Conservation (phyloP, 2,888 invertebrate species). For the Cinara cedri region DNA sequence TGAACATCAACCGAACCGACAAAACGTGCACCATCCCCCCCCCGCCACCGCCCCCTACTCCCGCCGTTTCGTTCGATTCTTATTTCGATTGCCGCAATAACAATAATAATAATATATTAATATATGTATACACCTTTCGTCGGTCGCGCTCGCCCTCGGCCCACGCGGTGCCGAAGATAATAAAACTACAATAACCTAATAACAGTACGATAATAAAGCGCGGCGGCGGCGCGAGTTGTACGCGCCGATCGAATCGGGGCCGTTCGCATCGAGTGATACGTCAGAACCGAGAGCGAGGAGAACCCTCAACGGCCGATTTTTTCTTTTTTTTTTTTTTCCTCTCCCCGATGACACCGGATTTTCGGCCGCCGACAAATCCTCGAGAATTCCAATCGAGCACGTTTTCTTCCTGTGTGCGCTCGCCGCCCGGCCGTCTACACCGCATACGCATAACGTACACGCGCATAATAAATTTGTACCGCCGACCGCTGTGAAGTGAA, state of each 20-base stretch:
- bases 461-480: too few species aligned
- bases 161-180: not conserved
- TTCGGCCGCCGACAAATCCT: conserved; percentile 25
- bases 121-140: too few species aligned
- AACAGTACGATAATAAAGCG: not conserved
- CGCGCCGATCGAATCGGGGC: not conserved
- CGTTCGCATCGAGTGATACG: conserved; percentile 21
- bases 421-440: not conserved
- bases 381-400: conserved; percentile 50
- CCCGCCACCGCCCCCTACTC: too few species aligned
- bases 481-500: conserved; percentile 8
- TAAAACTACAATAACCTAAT: not conserved
- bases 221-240: conserved; percentile 1
- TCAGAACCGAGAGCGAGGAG: too few species aligned
- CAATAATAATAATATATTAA: too few species aligned
- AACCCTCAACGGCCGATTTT: not conserved
- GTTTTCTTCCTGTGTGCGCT: conserved; percentile 33
- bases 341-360: conserved; percentile 34
- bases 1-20: too few species aligned
- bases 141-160: too few species aligned
- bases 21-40: too few species aligned
- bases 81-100: too few species aligned
- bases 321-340: too few species aligned
- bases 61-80: too few species aligned
- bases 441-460: too few species aligned